Conservation (phyloP, 2,797 vertebrate genomes). For the Podarcis siculus region DNA sequence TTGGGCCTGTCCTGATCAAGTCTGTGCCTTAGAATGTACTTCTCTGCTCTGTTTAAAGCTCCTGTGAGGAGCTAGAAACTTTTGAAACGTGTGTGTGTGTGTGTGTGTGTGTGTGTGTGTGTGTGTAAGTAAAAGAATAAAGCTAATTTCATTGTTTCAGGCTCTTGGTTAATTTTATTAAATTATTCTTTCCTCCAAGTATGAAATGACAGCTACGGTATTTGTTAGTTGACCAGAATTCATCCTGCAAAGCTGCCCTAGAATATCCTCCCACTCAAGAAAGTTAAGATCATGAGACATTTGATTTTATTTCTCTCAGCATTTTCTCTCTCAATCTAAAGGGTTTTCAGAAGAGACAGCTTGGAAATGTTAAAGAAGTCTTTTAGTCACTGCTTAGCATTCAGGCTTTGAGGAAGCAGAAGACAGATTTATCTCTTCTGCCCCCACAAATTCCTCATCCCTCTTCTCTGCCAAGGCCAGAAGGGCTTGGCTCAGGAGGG, state of each 20-base stretch:
- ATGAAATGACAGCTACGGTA: not conserved
- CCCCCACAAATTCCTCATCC: not conserved
- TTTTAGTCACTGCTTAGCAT: constrained; percentile 36
- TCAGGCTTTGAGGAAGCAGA: not conserved
- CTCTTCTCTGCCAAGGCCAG: not conserved
- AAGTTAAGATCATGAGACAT: not conserved
- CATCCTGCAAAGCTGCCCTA: not conserved
- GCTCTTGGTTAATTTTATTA: not conserved
- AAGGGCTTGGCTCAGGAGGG: not conserved
- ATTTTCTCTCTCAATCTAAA: not conserved
- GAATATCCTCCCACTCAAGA: not conserved
- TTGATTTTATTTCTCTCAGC: not conserved
- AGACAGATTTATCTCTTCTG: not conserved
- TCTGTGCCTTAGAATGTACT: too few relatives aligned
- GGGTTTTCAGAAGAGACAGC: not conserved
- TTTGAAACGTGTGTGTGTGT: not conserved
- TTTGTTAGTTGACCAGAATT: not conserved
- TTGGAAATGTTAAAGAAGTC: not conserved
- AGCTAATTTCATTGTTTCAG: not conserved
- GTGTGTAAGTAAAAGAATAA: not conserved
- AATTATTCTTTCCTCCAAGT: not conserved
- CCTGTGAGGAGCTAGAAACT: not conserved
- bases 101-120: too few relatives aligned
- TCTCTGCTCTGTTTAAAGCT: not conserved
- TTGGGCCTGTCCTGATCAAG: too few relatives aligned